phyloP scores from a whole-genome alignment of 2,888 invertebrate species.

The Bellardia pandia region DNA sequence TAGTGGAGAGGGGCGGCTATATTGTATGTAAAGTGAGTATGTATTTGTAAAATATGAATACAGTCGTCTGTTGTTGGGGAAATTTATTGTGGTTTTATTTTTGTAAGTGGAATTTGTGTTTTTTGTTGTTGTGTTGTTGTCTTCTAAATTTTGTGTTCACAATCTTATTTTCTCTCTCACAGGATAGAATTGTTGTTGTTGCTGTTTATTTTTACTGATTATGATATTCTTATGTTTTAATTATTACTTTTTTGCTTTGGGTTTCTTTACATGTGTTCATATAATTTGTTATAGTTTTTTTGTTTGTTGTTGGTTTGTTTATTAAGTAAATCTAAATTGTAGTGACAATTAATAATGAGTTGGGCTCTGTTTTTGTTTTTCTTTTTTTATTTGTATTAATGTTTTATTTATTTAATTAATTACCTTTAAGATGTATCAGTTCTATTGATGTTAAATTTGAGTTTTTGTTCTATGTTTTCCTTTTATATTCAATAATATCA shows the following conservation, averaged over 20 bases:
- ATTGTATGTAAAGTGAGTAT: background rate
- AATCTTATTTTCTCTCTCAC: constrained; percentile 84
- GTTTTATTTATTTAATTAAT: constrained; percentile 59
- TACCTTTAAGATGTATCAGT: constrained; percentile 72
- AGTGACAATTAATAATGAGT: constrained; percentile 71
- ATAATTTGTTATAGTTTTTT: constrained; percentile 42
- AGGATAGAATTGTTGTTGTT: constrained; percentile 73
- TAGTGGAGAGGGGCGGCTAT: too few species aligned
- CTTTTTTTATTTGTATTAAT: constrained; percentile 35
- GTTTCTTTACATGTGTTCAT: constrained; percentile 70
- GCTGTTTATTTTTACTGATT: constrained; percentile 56
- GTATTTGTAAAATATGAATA: background rate
- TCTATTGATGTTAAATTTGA: constrained; percentile 72
- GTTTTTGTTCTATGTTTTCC: constrained; percentile 38
- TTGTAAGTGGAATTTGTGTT: constrained; percentile 21
- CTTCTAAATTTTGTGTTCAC: constrained; percentile 77
- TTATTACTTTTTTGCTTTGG: constrained; percentile 46
- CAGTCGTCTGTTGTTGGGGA: background rate
- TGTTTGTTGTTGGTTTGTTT: constrained; percentile 25
- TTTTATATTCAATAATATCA: constrained; percentile 50
- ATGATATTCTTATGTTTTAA: constrained; percentile 60
- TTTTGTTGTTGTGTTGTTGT: constrained; percentile 62
- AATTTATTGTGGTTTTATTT: constrained; percentile 19
- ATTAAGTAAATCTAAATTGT: constrained; percentile 66
- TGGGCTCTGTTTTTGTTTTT: constrained; percentile 67